phyloP scores from a whole-genome alignment of 2,888 invertebrate genomes.

The Calliphora vomitoria region DNA sequence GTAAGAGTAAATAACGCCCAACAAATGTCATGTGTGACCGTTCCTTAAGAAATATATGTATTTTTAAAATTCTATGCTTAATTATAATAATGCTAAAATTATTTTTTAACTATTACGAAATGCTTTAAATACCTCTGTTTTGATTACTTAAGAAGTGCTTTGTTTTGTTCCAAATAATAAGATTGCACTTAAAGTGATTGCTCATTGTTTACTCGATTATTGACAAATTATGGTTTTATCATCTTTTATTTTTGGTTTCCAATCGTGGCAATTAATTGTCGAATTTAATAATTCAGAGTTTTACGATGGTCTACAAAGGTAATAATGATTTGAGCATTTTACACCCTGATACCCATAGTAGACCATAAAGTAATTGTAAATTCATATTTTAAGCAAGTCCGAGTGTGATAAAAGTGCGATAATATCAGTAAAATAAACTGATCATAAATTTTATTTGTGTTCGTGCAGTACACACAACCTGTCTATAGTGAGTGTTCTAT shows the following conservation, averaged over 20 bases:
- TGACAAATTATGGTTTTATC: background rate
- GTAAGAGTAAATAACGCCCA: too few relatives aligned
- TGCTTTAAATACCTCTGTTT: too few relatives aligned
- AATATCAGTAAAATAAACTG: slow-evolving; percentile 52
- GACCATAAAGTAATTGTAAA: slow-evolving; percentile 41
- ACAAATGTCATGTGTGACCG: too few relatives aligned
- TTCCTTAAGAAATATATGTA: too few relatives aligned
- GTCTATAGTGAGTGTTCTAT: background rate
- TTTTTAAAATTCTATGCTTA: too few relatives aligned
- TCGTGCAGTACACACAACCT: background rate
- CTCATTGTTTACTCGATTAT: background rate
- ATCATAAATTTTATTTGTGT: slow-evolving; percentile 47
- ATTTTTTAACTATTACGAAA: too few relatives aligned
- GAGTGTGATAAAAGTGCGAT: slow-evolving; percentile 42
- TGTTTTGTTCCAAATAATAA: too few relatives aligned
- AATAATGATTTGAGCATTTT: slow-evolving; percentile 8
- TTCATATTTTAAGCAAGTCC: slow-evolving; percentile 27
- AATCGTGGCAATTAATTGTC: background rate
- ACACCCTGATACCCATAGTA: background rate
- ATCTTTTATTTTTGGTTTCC: background rate
- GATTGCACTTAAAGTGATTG: background rate
- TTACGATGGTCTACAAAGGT: slow-evolving; percentile 1
- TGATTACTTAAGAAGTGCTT: too few relatives aligned
- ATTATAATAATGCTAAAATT: too few relatives aligned
- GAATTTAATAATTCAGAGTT: background rate